Percentiles rank a stretch among this genome's conserved stretches.
phyloP scores from a whole-genome alignment of 2,888 invertebrate genomes.

The Monoplex corrugatus region DNA sequence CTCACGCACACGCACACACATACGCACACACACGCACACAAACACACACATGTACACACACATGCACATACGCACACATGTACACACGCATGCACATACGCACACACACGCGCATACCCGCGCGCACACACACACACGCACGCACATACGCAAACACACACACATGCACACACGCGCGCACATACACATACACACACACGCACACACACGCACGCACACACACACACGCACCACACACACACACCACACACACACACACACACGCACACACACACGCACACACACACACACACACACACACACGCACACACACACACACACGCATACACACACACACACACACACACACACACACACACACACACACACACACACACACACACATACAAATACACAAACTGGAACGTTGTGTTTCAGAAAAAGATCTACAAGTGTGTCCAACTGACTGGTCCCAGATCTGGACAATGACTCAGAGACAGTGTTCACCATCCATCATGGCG shows the following conservation, averaged over 20 bases:
- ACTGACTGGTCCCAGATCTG: not conserved
- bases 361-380: not conserved
- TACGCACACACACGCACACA: not conserved
- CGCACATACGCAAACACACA: too few relatives aligned
- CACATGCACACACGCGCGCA: too few relatives aligned
- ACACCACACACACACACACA: not conserved
- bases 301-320: not conserved
- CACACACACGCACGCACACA: not conserved
- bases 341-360: not conserved
- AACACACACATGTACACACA: not conserved
- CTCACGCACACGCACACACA: not conserved
- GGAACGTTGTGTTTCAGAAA: not conserved
- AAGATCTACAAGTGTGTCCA: not conserved
- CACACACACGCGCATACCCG: too few relatives aligned
- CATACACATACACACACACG: not conserved
- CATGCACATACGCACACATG: not conserved
- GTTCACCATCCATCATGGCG: not conserved
- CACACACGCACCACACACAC: too few relatives aligned
- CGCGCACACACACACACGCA: too few relatives aligned
- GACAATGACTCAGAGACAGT: not conserved
- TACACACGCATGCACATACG: too few relatives aligned
- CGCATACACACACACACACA: not conserved
- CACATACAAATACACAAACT: too few relatives aligned
- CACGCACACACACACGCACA: not conserved
- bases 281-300: constrained; percentile 13